Base-by-base conservation (phyloP, 2,888 invertebrate species). In the Stictocephala bisonia region DNA sequence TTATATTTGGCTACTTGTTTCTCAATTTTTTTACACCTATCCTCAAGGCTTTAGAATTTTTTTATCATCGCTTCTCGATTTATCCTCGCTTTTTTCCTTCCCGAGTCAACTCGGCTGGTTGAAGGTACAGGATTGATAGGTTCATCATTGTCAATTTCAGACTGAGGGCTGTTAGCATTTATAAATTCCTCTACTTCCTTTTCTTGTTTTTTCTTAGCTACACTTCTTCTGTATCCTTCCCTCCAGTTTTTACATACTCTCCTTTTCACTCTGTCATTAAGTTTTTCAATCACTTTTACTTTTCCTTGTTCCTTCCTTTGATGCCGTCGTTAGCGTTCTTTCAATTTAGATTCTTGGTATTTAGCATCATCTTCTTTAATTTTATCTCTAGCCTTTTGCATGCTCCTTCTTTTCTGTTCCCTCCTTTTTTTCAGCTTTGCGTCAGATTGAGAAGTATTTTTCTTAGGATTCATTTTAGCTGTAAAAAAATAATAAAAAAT, bases 341-440 rank as follows among this genome's bases (percentile, higher is more conserved):
- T 51, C 31, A 31, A 2, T 50, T 50, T 51, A 6, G 48, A 3
- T 4, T 48, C 27, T 68, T 50, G 48, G 20, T 27, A 29, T 29
- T 24, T 29, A 50, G 29, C 50, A 15, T 13, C 27, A 26, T 68
- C 50, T 50, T 48, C 29, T 50, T 68, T 51, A 29, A 50, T 51
- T 15, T 68, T 51, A 6, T 58, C 27, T 9, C 48, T 29, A 1
- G 44, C 51, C 66, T 48, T 66, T 60, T 60, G 26, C 26, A 27
- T 56, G 11, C 71, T 58, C 26, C 18, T 41, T 15, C 58, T 13
- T 58, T 56, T 56, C 41, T 56, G 41, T 27, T 56, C 58, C 58
- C 41, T 58, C 29, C 70, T 70, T 71, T 56, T 56, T 71, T 58
- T 71, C 29, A 51, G 20, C 18, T 68, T 68, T 15, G 68, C 68